phyloP scores from a whole-genome alignment of 2,113 vertebrate genomes.

The Epinephelus moara region DNA sequence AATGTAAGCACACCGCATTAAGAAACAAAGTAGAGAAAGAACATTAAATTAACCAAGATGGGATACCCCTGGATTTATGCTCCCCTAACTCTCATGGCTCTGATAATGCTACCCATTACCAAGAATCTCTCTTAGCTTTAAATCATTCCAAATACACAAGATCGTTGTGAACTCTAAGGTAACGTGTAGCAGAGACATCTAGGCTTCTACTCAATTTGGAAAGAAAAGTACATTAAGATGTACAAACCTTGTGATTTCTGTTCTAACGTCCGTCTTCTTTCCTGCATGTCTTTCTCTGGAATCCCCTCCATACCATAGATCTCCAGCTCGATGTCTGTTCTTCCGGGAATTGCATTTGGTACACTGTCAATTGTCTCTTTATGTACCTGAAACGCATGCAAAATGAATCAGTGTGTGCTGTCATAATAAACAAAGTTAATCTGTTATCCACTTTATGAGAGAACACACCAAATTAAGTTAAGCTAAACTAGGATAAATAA shows the following conservation, averaged over 20 bases:
- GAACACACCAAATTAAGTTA: not conserved
- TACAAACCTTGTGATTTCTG: constrained; percentile 96
- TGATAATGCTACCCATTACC: not conserved
- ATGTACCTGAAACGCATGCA: constrained; percentile 88
- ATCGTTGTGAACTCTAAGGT: not conserved
- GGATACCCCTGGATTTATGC: not conserved
- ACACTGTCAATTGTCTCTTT: constrained; percentile 99
- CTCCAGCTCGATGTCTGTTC: constrained; percentile 97
- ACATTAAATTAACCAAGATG: not conserved
- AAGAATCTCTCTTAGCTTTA: not conserved
- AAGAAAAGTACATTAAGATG: too few species aligned
- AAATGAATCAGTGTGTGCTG: not conserved
- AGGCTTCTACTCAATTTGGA: not conserved
- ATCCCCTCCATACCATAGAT: constrained; percentile 99
- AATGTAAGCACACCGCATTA: not conserved
- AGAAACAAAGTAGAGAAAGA: not conserved
- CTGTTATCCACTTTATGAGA: not conserved
- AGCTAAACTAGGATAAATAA: not conserved
- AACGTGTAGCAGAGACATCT: not conserved
- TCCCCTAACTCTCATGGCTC: not conserved
- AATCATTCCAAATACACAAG: not conserved
- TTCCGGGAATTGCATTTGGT: constrained; percentile 98
- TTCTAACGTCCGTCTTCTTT: constrained; percentile 93
- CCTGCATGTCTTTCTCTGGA: constrained; percentile 99
- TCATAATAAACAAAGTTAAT: not conserved